A percentile compares a stretch with the other conserved stretches of the same genome.
These are phyloP conservation scores for Melanaphis sacchari DNA, from an alignment of 1,140 invertebrate genomes.

Conservation along the genomic window DNA sequence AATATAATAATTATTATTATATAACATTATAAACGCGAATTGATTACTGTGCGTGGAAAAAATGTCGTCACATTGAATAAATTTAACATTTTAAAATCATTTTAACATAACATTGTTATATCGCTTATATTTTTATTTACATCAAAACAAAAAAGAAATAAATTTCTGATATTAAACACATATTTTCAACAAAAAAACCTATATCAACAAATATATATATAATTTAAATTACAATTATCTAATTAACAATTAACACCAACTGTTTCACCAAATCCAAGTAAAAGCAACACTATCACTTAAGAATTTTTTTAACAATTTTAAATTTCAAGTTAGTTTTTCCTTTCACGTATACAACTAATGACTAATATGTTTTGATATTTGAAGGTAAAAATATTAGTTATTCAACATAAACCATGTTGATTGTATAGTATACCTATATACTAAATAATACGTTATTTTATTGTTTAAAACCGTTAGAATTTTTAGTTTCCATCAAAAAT, in stretches of 20 bases:
- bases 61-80: not conserved
- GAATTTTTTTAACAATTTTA: not conserved
- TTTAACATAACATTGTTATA: not conserved
- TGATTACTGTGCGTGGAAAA: not conserved
- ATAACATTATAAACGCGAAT: not conserved
- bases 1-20: not conserved
- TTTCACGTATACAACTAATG: not conserved
- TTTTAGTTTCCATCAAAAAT: no score
- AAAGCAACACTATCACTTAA: not conserved
- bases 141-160: not conserved
- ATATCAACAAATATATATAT: no score
- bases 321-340: not conserved
- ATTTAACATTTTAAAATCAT: not conserved
- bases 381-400: not conserved
- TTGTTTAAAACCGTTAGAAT: no score
- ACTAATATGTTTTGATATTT: not conserved
- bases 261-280: not conserved
- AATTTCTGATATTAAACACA: not conserved
- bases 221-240: not conserved
- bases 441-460: no score
- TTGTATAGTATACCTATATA: not conserved
- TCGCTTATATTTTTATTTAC: not conserved
- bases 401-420: not conserved
- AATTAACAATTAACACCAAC: not conserved
- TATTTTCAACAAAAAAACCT: not conserved